Base-by-base conservation (phyloP, 1,140 invertebrate species). In the Mesaphorura yosii region DNA sequence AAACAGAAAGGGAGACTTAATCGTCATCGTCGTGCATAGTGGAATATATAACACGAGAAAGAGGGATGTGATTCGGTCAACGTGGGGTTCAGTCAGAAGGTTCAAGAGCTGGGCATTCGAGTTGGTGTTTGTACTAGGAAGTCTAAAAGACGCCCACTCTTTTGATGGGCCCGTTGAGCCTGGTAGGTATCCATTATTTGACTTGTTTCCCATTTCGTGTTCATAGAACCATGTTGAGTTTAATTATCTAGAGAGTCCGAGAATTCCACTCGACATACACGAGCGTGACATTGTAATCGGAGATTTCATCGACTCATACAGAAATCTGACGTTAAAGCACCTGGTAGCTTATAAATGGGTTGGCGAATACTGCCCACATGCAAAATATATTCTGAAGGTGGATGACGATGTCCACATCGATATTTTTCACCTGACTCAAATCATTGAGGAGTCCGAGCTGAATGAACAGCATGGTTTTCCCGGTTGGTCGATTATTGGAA, bases 351-450 rank as follows among this genome's bases (percentile, higher is more conserved):
- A 71, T 39, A 63, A 68, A 25, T 77, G 74, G 73, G 66, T 67
- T 3, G 48, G 59, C 0, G 56, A 62, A 15, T 49, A 68, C 49
- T 76, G 73, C 60, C 57, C 64, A 2, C 49, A 67, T 26, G 64
- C 70, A 7, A 58, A 62, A 34, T 68, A 67, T 53, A 48, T 75
- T 17, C 40, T 77, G 5, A 76, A 77, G 63, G 66, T 70, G 7
- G 75, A 76, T 53, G 75, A 76, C 50, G 73, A 76, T 59, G 66
- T 71, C 7, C 73, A 73, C 50, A 57, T 75, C 2, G 70, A 77
- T 55, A 66, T 73, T 17, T 69, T 68, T 40, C 69, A 70, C 17
- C 59, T 23, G 63, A 72, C 12, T 31, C 59, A 63, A 2, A 70
- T 70, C 51, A 66, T 68, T 53, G 66, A 69, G 7, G 52, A 64